These are phyloP conservation scores for Andrena marginata DNA, from an alignment of 2,888 invertebrate species.

Conservation along the genomic window DNA sequence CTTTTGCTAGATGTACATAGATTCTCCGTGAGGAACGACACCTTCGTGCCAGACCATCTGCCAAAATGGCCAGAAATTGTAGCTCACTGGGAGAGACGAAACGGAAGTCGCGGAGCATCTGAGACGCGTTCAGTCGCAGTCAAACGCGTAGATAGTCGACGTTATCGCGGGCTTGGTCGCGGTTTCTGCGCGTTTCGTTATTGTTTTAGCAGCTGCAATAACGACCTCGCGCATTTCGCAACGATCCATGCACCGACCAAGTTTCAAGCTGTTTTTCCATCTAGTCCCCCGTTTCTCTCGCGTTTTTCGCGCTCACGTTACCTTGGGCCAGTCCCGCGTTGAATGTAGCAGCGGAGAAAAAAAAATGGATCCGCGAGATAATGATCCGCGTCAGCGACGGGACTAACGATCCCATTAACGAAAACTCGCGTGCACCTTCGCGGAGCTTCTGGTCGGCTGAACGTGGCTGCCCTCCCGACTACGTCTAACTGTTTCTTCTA, in stretches of 20 bases:
- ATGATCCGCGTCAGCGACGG: neutral
- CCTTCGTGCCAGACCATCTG: no score
- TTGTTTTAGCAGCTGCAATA: constrained; percentile 24
- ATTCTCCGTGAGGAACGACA: no score
- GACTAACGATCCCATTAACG: constrained; percentile 24
- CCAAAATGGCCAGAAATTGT: neutral
- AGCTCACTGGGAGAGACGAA: neutral
- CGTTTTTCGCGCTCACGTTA: neutral
- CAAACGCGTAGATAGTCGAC: constrained; percentile 13
- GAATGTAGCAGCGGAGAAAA: neutral
- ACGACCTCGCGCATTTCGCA: constrained; percentile 36
- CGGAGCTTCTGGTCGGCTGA: constrained; percentile 35
- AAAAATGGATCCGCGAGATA: neutral
- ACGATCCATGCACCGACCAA: constrained; percentile 1
- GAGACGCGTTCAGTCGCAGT: neutral
- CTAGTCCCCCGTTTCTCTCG: constrained; percentile 10
- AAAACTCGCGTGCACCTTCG: constrained; percentile 23
- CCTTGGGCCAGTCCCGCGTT: constrained; percentile 1
- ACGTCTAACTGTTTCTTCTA: constrained; percentile 77
- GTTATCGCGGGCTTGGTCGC: constrained; percentile 20
- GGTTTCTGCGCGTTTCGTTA: constrained; percentile 23
- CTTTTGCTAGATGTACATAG: no score
- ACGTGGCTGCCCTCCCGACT: constrained; percentile 54
- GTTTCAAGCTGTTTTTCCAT: neutral
- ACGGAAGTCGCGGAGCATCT: neutral